These are phyloP conservation scores for Cephus rjabovi DNA, from an alignment of 2,888 invertebrate species.

Conservation along the genomic window DNA sequence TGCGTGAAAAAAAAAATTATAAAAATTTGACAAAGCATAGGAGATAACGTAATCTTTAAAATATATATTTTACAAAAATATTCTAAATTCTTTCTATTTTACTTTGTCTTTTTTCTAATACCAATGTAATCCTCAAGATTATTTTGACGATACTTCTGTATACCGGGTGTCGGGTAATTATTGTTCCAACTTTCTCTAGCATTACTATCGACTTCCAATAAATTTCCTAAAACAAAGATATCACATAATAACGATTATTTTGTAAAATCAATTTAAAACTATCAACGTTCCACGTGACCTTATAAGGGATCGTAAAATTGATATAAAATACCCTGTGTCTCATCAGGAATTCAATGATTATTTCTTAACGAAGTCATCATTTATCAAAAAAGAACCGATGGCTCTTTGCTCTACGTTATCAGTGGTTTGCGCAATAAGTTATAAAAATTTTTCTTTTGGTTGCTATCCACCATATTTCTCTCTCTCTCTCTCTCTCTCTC, in stretches of 20 bases:
- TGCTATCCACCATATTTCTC: background rate
- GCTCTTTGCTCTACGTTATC: conserved; percentile 23
- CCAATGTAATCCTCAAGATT: background rate
- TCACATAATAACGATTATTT: no score
- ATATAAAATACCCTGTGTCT: no score
- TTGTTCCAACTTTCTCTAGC: no score
- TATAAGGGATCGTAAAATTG: no score
- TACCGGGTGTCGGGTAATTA: no score
- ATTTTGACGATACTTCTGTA: background rate
- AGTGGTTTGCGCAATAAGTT: background rate
- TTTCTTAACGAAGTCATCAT: background rate
- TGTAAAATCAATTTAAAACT: background rate
- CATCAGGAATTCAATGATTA: background rate
- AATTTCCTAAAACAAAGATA: no score
- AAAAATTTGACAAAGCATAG: background rate
- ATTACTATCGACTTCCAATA: no score
- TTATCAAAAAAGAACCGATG: conserved; percentile 10
- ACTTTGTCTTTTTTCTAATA: background rate
- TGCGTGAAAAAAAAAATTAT: background rate
- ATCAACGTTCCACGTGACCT: no score
- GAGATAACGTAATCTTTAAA: background rate
- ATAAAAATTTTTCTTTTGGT: background rate
- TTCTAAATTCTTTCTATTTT: background rate
- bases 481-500: no score
- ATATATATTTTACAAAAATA: background rate